Evolutionary conservation across 2,113 vertebrate genomes (phyloP).

Genomic region (Xenotilapia flavipinnis): DNA sequence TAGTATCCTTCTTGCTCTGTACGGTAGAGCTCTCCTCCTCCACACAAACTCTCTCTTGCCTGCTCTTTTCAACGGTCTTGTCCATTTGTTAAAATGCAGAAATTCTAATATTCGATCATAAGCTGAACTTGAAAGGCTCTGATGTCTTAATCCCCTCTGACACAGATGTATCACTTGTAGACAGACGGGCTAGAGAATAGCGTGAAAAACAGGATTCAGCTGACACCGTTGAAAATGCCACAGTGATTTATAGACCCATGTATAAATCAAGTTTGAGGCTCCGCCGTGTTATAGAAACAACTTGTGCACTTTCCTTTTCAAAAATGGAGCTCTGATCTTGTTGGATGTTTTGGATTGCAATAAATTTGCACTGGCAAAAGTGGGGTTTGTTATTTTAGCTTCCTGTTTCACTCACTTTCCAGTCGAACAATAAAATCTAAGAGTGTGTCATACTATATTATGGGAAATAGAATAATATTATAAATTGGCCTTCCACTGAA

Average conservation of each 20-base stretch:
- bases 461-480: constrained; percentile 52
- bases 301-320: constrained; percentile 29
- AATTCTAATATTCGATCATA: not conserved
- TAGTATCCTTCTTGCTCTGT: not conserved
- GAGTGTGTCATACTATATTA: constrained; percentile 59
- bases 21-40: not conserved
- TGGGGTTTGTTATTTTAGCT: constrained; percentile 61
- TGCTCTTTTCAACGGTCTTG: not conserved
- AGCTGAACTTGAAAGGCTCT: not conserved
- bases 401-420: constrained; percentile 53
- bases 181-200: constrained; percentile 46
- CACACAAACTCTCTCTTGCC: not conserved
- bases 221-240: constrained; percentile 60
- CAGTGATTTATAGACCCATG: constrained; percentile 51
- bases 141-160: constrained; percentile 44
- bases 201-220: constrained; percentile 63
- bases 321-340: constrained; percentile 28
- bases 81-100: constrained; percentile 15
- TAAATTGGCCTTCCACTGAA: constrained; percentile 40
- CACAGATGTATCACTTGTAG: constrained; percentile 50
- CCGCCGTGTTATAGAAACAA: constrained; percentile 37
- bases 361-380: constrained; percentile 54
- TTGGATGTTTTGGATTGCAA: constrained; percentile 48
- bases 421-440: constrained; percentile 57
- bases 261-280: constrained; percentile 47